Evolutionary conservation across 2,113 vertebrate species (phyloP).

Genomic region (Erythrolamprus reginae): DNA sequence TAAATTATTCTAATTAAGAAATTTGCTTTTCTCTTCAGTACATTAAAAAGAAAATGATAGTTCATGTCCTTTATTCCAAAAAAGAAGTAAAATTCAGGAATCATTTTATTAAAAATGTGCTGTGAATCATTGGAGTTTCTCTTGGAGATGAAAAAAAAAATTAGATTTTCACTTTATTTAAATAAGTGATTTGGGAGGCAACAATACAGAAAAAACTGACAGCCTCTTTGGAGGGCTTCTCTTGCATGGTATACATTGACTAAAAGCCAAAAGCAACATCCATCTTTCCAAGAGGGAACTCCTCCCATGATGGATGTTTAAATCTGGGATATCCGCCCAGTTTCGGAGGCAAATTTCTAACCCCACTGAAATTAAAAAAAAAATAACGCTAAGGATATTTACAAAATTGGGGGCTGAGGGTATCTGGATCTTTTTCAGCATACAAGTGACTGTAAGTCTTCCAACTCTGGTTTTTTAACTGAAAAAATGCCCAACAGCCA

Average conservation of each 20-base stretch:
- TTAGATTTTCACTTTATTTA: neutral
- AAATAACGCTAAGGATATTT: neutral
- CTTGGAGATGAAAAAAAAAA: neutral
- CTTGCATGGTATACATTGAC: neutral
- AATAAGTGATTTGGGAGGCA: neutral
- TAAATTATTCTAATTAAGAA: neutral
- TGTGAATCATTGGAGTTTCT: neutral
- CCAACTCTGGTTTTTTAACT: neutral
- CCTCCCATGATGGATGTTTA: neutral
- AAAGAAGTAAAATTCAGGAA: neutral
- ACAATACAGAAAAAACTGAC: neutral
- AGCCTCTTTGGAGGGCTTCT: neutral
- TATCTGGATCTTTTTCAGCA: neutral
- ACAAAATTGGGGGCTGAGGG: neutral
- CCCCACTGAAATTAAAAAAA: neutral
- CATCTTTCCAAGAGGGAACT: neutral
- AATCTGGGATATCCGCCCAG: neutral
- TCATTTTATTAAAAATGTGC: neutral
- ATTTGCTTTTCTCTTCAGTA: neutral
- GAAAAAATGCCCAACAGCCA: neutral
- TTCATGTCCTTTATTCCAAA: neutral
- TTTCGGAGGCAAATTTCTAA: neutral
- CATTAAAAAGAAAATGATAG: neutral
- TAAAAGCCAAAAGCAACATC: neutral
- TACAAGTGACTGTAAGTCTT: neutral